A percentile compares a stretch with the other conserved stretches of the same genome.
Conservation (phyloP, 1,140 invertebrate species). For the Polypedilum vanderplanki region DNA sequence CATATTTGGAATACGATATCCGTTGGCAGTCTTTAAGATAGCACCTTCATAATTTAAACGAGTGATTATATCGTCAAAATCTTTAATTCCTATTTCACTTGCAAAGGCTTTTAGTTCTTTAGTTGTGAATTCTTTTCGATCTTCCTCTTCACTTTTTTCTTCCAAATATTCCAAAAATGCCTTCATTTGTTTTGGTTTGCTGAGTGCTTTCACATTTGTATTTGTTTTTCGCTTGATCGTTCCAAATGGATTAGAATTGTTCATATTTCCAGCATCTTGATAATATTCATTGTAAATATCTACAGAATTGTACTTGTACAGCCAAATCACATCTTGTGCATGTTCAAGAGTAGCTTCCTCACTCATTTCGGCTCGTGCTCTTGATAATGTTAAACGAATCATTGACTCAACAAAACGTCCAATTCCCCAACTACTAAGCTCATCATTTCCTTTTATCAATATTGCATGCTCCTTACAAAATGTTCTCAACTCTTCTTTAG, state of each 20-base stretch:
- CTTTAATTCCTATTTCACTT: too few species aligned
- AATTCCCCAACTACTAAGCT: too few species aligned
- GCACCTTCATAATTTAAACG: not conserved
- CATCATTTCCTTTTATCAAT: too few species aligned
- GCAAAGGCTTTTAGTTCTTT: not conserved
- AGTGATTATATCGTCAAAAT: not conserved
- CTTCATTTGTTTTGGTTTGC: not conserved
- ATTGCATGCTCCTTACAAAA: too few species aligned
- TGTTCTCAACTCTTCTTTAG: too few species aligned
- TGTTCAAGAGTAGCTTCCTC: constrained; percentile 70
- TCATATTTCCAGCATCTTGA: constrained; percentile 44
- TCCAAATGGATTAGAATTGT: constrained; percentile 30
- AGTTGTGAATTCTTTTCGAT: not conserved
- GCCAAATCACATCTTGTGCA: constrained; percentile 78
- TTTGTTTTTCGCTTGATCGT: not conserved
- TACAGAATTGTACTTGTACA: constrained; percentile 73
- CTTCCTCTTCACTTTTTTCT: too few species aligned
- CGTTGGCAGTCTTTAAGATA: not conserved
- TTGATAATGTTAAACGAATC: constrained; percentile 45
- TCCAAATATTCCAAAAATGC: too few species aligned
- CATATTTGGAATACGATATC: not conserved
- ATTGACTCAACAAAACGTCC: too few species aligned
- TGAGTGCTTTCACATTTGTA: not conserved
- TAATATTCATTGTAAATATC: constrained; percentile 53
- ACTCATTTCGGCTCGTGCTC: constrained; percentile 77